Evolutionary conservation across 2,888 invertebrate genomes (phyloP), one percentile per base, ranked within the genome.

Genomic region (Erebia ligea): DNA sequence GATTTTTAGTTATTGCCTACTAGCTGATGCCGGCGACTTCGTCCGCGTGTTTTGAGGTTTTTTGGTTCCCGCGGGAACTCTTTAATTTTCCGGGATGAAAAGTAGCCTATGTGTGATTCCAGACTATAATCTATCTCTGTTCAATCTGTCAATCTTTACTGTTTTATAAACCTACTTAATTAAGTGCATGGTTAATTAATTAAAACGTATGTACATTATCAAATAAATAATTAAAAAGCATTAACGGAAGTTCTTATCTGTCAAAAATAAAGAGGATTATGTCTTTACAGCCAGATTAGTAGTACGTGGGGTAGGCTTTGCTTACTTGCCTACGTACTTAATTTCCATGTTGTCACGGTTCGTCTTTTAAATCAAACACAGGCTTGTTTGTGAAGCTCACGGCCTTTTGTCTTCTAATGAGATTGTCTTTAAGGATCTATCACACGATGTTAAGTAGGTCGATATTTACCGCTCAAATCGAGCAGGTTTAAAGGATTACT

Each of bases 361-460:
- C 70, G 68, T 75, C 79, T 80, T 80, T 67, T 42, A 70, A 77
- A 79, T 79, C 75, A 80, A 81, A 82, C 79, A 83, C 81, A 80
- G 72, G 50, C 67, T 58, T 69, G 76, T 75, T 77, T 79, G 76
- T 77, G 79, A 79, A 76, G 68, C 58, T 21, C 48, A 67, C 34
- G 48, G 67, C 61, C 71, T 69, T 68, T 69, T 74, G 57, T 68
- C 40, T 62, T 59, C 48, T 73, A 70, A 73, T 67, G 56, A 65
- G 67, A 42, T 59, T 67, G 67, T 58, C 13, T 25, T 58, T 48
- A 67, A 58, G 66, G 66, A 54, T n/a, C 42, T 56, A 56, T 56
- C 45, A 66, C 66, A 66, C 21, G 21, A 48, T 62, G 15, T 61
- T 1, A 48, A 48, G 45, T 15, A 54, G 54, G 54, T 54, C 45